Percentiles rank a stretch among this genome's conserved stretches.
These are phyloP conservation scores for Brachionus rotundiformis DNA, from an alignment of 1,140 invertebrate species.

Conservation along the genomic window DNA sequence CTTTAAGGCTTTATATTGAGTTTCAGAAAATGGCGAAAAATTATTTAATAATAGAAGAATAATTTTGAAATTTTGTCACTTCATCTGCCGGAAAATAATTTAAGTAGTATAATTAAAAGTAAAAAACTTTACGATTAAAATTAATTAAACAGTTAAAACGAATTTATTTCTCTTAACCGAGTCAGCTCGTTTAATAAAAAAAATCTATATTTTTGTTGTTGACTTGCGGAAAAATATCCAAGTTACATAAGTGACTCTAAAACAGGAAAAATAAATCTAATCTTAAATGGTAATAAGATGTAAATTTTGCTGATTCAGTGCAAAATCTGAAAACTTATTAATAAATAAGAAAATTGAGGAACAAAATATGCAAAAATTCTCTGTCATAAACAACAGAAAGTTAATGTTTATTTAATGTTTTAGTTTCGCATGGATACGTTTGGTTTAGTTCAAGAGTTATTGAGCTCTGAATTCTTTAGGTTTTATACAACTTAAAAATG, in stretches of 20 bases:
- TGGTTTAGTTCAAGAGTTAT: constrained; percentile 14
- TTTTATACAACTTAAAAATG: neutral
- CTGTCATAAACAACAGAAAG: neutral
- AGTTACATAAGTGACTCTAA: neutral
- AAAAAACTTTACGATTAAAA: neutral
- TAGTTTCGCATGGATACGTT: constrained; percentile 48
- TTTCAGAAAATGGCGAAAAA: neutral
- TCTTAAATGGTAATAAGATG: constrained; percentile 1
- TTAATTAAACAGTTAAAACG: neutral
- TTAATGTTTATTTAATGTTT: constrained; percentile 42
- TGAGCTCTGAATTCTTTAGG: neutral
- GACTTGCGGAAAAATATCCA: neutral
- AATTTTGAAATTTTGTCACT: neutral
- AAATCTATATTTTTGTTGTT: neutral
- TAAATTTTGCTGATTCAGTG: neutral
- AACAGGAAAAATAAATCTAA: neutral
- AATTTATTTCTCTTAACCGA: neutral
- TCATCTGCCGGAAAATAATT: neutral
- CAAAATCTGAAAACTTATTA: neutral
- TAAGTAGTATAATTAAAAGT: neutral
- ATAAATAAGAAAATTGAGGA: neutral
- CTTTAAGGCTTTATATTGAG: neutral
- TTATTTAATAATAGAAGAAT: too few relatives aligned
- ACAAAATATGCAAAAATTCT: neutral
- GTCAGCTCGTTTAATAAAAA: neutral